Conservation (phyloP, 2,797 vertebrate genomes). For the Synaphobranchus kaupii region DNA sequence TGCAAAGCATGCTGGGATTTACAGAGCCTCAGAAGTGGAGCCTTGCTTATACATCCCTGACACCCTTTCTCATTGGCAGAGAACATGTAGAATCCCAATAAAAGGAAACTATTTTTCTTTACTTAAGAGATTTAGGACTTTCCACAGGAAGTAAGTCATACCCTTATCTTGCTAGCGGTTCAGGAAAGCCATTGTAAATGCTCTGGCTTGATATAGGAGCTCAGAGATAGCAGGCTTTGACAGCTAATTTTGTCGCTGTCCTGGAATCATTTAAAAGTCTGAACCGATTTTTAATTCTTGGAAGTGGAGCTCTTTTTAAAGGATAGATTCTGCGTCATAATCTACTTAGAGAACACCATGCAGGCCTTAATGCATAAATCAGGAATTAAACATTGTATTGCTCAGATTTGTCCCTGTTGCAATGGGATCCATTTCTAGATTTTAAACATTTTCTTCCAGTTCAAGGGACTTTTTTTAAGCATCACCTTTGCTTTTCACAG, state of each 20-base stretch:
- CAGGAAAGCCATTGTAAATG: not conserved
- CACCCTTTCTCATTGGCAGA: not conserved
- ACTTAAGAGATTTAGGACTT: not conserved
- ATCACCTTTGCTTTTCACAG: not conserved
- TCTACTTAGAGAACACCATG: not conserved
- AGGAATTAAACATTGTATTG: not conserved
- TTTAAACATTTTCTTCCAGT: too few species aligned
- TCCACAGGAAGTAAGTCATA: not conserved
- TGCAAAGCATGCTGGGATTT: conserved; percentile 15
- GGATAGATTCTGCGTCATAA: too few species aligned
- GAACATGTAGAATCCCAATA: not conserved
- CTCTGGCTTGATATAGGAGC: not conserved
- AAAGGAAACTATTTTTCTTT: not conserved
- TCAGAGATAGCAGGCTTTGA: not conserved
- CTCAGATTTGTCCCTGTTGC: not conserved
- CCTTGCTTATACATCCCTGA: conserved; percentile 4
- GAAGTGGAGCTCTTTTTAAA: not conserved
- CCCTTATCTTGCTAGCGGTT: not conserved
- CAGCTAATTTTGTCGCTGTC: not conserved
- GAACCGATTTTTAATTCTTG: not conserved
- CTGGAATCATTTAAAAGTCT: not conserved
- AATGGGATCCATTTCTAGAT: not conserved
- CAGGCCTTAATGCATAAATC: not conserved
- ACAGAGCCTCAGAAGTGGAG: not conserved
- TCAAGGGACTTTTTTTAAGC: not conserved